phyloP scores from a whole-genome alignment of 2,797 vertebrate genomes.

The Eidolon dupreanum region DNA sequence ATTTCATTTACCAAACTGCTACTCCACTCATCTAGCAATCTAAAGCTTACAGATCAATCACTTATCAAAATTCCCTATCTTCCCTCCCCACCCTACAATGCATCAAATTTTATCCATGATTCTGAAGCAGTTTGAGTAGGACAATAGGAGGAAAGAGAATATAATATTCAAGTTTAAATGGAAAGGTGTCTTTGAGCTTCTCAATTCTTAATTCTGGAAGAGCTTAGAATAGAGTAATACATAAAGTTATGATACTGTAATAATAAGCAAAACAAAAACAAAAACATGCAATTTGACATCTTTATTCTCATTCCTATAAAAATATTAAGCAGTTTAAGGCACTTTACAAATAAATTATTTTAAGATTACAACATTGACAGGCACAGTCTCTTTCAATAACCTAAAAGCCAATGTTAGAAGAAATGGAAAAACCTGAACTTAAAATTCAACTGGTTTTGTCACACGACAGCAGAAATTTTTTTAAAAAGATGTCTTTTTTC shows the following conservation, averaged over 20 bases:
- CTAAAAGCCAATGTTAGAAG: neutral
- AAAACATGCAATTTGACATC: neutral
- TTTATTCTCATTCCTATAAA: neutral
- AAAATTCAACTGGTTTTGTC: neutral
- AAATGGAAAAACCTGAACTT: slow-evolving; percentile 23
- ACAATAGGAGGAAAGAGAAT: neutral
- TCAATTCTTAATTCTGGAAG: neutral
- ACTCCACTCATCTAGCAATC: neutral
- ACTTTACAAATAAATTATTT: neutral
- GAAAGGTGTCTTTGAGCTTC: neutral
- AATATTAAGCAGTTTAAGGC: neutral
- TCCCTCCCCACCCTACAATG: neutral
- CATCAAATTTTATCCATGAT: neutral
- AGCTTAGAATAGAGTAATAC: neutral
- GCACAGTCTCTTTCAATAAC: neutral
- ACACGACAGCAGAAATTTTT: neutral
- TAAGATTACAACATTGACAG: neutral
- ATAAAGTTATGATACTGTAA: neutral
- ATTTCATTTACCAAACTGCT: neutral
- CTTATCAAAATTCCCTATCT: neutral
- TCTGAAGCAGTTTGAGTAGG: slow-evolving; percentile 9
- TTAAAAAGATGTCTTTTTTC: neutral
- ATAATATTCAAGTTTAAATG: neutral
- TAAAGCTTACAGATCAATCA: neutral
- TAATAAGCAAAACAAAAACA: slow-evolving; percentile 37